Evolutionary conservation across 53 echinoderm and acorn worm species (phyloP), one percentile per base, ranked within the genome.

Genomic region (Luidia sarsii): DNA sequence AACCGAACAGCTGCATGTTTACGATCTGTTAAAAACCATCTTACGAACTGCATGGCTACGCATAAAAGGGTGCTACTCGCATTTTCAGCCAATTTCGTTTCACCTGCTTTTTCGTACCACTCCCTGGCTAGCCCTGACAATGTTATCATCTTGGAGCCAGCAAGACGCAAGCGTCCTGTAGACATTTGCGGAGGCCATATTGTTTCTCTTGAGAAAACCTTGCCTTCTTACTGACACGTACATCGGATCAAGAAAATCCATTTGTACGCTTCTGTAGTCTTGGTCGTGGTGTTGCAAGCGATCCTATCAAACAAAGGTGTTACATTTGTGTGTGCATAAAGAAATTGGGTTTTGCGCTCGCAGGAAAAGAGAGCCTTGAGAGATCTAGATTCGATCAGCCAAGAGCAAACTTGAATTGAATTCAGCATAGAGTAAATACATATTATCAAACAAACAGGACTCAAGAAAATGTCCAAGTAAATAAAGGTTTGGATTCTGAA

Each of bases 281-380:
- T 25, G 2, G 59, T 46, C 10, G 24, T 25, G 59, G 23, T 24
- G 11, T 36, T 3, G 34, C 36, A 3, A 20, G 14, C 6, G 45
- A 45, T 45, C 32, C 45, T 46, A 18, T 73, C 24, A 15, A 45
- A 48, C n/a, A 30, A 37, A 18, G 14, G 43, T 27, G 43, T 5
- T 45, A 45, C 0, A 0, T 13, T 3, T 74, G 19, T 75, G 75
- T 75, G 48, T 59, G 48, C 60, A 57, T 57, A 75, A 30, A 38
- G 57, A 74, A 57, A 74, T 74, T 75, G 75, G 60, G 37, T 75
- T 60, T 59, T 67, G 48, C 41, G 18, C 37, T 30, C 45, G 57
- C 46, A 60, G 49, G 32, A n/a, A 20, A 54, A 14, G 15, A 2
- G 30, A 36, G 21, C 43, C 36, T 60, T 43, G 20, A 41, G 75